A percentile compares a stretch with the other conserved stretches of the same genome.
Evolutionary conservation across 1,140 invertebrate species (phyloP).

Genomic region (Pinna nobilis): DNA sequence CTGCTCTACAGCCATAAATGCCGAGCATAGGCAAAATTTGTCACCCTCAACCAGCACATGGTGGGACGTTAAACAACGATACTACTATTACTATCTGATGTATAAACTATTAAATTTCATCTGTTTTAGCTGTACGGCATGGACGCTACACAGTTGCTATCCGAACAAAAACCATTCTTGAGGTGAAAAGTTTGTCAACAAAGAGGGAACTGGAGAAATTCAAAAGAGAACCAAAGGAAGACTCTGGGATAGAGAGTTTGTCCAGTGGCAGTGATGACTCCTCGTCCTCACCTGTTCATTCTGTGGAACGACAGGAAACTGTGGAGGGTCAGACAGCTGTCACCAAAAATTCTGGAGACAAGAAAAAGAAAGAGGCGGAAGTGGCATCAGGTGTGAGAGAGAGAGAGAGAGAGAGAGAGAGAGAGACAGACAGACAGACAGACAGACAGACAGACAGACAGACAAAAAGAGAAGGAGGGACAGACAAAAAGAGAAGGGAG

Average conservation of each 20-base stretch:
- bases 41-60: too few species aligned
- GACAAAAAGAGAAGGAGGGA: constrained; percentile 29
- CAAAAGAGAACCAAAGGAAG: background rate
- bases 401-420: constrained; percentile 37
- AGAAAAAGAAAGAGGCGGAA: background rate
- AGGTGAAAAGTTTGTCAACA: constrained; percentile 46
- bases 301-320: background rate
- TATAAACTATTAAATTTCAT: too few species aligned
- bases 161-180: constrained; percentile 52
- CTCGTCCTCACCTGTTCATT: background rate
- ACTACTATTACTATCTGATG: too few species aligned
- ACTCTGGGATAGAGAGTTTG: background rate
- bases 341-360: background rate
- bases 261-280: background rate
- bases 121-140: constrained; percentile 45
- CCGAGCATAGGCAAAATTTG: too few species aligned
- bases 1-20: too few species aligned
- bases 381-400: constrained; percentile 10
- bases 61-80: too few species aligned
- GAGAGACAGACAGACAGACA: constrained; percentile 43
- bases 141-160: constrained; percentile 57
- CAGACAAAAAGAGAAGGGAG: constrained; percentile 22
- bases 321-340: background rate
- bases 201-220: constrained; percentile 19
- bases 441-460: too few species aligned